Evolutionary conservation across 2,888 invertebrate species (phyloP).

Genomic region (Melieria crassipennis): DNA sequence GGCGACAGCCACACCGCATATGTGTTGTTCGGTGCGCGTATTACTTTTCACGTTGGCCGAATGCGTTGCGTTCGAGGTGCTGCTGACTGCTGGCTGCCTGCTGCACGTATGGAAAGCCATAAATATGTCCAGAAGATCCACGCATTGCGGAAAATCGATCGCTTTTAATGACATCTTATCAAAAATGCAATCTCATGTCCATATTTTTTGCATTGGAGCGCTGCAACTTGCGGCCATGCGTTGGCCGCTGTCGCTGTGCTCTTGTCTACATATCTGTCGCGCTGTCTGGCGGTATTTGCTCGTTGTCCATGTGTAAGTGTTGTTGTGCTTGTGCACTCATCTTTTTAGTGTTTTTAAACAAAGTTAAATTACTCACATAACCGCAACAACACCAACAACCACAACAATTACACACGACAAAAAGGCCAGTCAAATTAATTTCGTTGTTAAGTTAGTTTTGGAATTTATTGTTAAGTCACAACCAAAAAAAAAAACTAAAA

Average conservation of each 20-base stretch:
- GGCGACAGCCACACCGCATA: background rate
- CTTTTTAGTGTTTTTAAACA: background rate
- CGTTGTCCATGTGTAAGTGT: no score
- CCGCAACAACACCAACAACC: no score
- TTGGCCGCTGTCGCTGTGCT: background rate
- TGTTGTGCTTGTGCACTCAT: background rate
- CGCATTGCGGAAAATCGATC: slow-evolving; percentile 54
- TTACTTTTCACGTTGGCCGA: no score
- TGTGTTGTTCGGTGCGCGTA: no score
- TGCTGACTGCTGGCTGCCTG: background rate
- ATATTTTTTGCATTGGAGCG: slow-evolving; percentile 46
- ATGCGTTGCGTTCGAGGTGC: no score
- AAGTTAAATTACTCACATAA: background rate
- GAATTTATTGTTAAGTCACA: slow-evolving; percentile 27
- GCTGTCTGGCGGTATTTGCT: no score
- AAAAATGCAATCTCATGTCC: slow-evolving; percentile 53
- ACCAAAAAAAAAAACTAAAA: background rate
- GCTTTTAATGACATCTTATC: slow-evolving; percentile 56
- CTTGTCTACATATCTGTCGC: no score
- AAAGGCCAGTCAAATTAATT: slow-evolving; percentile 20
- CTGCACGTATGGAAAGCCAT: slow-evolving; percentile 44
- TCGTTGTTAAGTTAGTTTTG: slow-evolving; percentile 32
- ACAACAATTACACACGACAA: background rate
- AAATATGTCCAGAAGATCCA: slow-evolving; percentile 50
- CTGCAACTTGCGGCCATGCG: slow-evolving; percentile 7